phyloP scores from a whole-genome alignment of 1,140 invertebrate species.

The Odontomachus brunneus region DNA sequence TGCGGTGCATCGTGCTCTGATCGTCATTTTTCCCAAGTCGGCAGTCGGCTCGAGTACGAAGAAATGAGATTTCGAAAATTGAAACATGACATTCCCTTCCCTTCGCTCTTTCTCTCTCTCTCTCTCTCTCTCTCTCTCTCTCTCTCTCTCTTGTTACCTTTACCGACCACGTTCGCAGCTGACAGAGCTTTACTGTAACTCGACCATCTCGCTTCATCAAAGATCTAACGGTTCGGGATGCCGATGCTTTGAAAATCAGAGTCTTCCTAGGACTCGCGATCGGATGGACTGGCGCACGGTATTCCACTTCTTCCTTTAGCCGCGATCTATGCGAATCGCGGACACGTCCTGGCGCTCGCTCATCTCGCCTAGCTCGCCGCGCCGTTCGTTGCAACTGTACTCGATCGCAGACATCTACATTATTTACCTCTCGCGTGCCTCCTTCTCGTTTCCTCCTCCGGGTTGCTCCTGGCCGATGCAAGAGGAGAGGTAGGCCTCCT shows the following conservation, averaged over 20 bases:
- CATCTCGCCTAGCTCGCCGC: slow-evolving; percentile 36
- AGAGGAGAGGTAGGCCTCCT: slow-evolving; percentile 28
- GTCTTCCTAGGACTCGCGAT: slow-evolving; percentile 29
- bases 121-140: no score
- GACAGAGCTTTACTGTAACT: slow-evolving; percentile 51
- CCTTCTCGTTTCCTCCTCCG: slow-evolving; percentile 29
- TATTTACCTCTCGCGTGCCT: neutral
- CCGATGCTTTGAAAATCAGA: slow-evolving; percentile 33
- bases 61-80: slow-evolving; percentile 52
- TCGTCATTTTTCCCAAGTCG: slow-evolving; percentile 30
- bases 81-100: neutral
- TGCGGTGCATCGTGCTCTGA: slow-evolving; percentile 11
- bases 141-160: no score
- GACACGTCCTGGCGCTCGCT: slow-evolving; percentile 47
- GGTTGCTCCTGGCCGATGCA: slow-evolving; percentile 12
- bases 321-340: slow-evolving; percentile 32
- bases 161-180: slow-evolving; percentile 25
- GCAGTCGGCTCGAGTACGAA: slow-evolving; percentile 9
- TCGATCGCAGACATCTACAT: slow-evolving; percentile 48
- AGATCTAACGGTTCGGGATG: slow-evolving; percentile 46
- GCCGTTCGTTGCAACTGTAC: slow-evolving; percentile 55
- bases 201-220: slow-evolving; percentile 43
- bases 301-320: slow-evolving; percentile 21
- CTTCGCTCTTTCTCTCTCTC: neutral
- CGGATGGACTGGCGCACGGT: slow-evolving; percentile 18